A percentile compares a stretch with the other conserved stretches of the same genome.
Evolutionary conservation across 2,888 invertebrate species (phyloP).

Genomic region (Sarcophaga caerulescens): DNA sequence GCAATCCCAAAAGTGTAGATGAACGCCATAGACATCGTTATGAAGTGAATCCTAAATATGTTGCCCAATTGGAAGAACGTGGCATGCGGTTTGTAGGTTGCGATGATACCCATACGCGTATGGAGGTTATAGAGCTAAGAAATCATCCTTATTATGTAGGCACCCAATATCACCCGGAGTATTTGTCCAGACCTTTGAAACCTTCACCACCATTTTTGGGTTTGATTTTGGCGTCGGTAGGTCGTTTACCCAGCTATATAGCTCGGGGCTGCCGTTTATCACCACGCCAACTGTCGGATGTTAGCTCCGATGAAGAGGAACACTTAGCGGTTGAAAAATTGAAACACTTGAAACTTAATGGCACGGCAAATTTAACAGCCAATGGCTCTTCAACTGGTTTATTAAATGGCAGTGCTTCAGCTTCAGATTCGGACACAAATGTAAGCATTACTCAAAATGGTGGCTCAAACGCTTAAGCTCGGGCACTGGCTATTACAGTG

Average conservation of each 20-base stretch:
- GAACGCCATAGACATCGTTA: slow-evolving; percentile 98
- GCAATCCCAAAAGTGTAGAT: slow-evolving; percentile 89
- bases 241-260: slow-evolving; percentile 88
- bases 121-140: slow-evolving; percentile 96
- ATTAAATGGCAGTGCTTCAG: slow-evolving; percentile 39
- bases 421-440: slow-evolving; percentile 32
- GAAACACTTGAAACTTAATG: slow-evolving; percentile 62
- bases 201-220: slow-evolving; percentile 98
- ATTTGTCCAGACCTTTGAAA: slow-evolving; percentile 93
- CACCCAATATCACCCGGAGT: slow-evolving; percentile 99
- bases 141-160: slow-evolving; percentile 96
- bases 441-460: slow-evolving; percentile 20
- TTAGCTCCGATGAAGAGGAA: slow-evolving; percentile 84
- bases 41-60: slow-evolving; percentile 96
- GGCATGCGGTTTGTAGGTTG: slow-evolving; percentile 95
- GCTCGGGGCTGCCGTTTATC: slow-evolving; percentile 89
- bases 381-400: slow-evolving; percentile 30
- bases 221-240: slow-evolving; percentile 93
- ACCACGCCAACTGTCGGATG: slow-evolving; percentile 88
- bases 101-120: slow-evolving; percentile 91
- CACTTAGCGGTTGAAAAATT: slow-evolving; percentile 20
- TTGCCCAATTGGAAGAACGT: slow-evolving; percentile 87
- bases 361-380: slow-evolving; percentile 28
- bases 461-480: neutral
- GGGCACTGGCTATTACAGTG: too few species aligned